Evolutionary conservation across 2,797 vertebrate species (phyloP).

Genomic region (Triplophysa yarkandensis): DNA sequence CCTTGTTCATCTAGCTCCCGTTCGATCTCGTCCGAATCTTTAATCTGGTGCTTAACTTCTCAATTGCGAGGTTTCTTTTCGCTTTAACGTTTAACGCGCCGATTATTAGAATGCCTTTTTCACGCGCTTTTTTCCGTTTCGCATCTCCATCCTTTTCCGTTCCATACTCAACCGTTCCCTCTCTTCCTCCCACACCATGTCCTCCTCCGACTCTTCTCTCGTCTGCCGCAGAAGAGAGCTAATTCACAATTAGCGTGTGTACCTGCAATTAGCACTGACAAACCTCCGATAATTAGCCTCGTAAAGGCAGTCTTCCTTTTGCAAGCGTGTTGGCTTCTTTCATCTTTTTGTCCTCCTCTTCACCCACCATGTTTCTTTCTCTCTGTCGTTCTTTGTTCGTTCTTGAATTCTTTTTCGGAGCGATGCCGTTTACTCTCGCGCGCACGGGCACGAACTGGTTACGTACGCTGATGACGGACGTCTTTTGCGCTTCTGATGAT

Average conservation of each 20-base stretch:
- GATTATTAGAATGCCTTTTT: slow-evolving; percentile 6
- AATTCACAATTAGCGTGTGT: slow-evolving; percentile 76
- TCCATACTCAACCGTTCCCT: slow-evolving; percentile 31
- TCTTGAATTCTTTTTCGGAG: background rate
- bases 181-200: slow-evolving; percentile 64
- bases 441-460: background rate
- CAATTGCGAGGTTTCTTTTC: slow-evolving; percentile 53
- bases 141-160: slow-evolving; percentile 21
- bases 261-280: slow-evolving; percentile 80
- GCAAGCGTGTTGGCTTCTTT: slow-evolving; percentile 42
- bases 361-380: slow-evolving; percentile 23
- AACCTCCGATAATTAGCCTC: slow-evolving; percentile 76
- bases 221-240: slow-evolving; percentile 65
- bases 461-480: slow-evolving; percentile 31
- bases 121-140: background rate
- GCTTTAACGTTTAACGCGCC: slow-evolving; percentile 12
- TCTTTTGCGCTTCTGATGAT: slow-evolving; percentile 34
- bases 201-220: slow-evolving; percentile 57
- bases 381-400: background rate
- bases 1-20: slow-evolving; percentile 44
- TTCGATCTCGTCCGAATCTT: slow-evolving; percentile 31
- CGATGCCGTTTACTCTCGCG: background rate
- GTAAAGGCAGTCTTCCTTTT: slow-evolving; percentile 63
- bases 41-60: slow-evolving; percentile 60
- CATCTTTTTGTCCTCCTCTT: slow-evolving; percentile 48